These are phyloP conservation scores for Indicator maculatus DNA, from an alignment of 2,113 vertebrate species.

Conservation along the genomic window DNA sequence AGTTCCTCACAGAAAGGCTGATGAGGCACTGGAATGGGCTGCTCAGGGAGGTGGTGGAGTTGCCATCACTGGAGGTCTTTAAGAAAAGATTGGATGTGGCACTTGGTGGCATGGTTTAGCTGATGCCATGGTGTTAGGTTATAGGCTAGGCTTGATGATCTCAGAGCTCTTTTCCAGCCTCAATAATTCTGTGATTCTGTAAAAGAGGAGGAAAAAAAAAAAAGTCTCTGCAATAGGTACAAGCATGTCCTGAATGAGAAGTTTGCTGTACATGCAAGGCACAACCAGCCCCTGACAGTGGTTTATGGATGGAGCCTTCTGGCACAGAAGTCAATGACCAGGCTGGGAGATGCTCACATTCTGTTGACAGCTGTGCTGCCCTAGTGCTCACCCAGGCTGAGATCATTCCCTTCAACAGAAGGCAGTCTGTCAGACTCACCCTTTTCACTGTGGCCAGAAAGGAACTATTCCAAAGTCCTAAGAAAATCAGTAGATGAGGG, in stretches of 20 bases:
- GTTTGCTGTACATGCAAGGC: rapidly evolving
- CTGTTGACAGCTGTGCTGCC: not conserved
- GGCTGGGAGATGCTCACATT: not conserved
- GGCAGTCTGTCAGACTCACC: not conserved
- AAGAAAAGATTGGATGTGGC: no score
- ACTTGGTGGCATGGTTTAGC: no score
- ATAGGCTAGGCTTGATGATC: no score
- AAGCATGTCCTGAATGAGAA: not conserved
- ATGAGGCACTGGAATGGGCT: no score
- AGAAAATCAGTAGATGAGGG: not conserved
- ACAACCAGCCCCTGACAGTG: not conserved
- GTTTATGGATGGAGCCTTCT: not conserved
- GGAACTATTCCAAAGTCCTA: not conserved
- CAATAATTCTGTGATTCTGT: no score
- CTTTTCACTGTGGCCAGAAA: not conserved
- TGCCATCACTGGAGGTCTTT: no score
- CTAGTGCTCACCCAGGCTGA: not conserved
- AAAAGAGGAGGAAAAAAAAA: not conserved
- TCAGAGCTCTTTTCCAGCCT: no score
- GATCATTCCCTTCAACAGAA: not conserved
- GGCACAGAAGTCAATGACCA: not conserved
- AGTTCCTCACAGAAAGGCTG: no score
- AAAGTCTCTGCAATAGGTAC: not conserved
- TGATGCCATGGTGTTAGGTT: no score
- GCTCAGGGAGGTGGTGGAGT: no score